These are phyloP conservation scores for Sialis lutaria DNA, from an alignment of 2,888 invertebrate genomes.

Conservation along the genomic window DNA sequence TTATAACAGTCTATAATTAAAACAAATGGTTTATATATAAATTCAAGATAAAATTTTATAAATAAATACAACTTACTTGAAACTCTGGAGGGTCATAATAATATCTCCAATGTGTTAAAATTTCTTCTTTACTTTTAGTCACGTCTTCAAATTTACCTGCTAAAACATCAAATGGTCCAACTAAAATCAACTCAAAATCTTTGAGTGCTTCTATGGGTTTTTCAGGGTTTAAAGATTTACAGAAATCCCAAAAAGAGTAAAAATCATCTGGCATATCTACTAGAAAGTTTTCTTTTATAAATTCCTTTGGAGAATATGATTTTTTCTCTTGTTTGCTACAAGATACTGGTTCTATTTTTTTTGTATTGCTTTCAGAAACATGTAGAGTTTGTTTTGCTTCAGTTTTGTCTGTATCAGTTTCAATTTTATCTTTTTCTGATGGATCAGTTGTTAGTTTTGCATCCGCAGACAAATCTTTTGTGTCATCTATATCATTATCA, in stretches of 20 bases:
- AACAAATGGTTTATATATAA: constrained; percentile 2
- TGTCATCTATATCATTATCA: too few relatives aligned
- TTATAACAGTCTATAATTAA: constrained; percentile 45
- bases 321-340: neutral
- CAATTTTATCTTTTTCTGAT: constrained; percentile 1
- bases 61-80: constrained; percentile 34
- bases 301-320: constrained; percentile 23
- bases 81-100: constrained; percentile 92
- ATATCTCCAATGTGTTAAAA: constrained; percentile 71
- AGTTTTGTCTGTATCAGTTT: constrained; percentile 1
- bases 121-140: constrained; percentile 36
- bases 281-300: constrained; percentile 57
- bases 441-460: neutral
- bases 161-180: constrained; percentile 79
- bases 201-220: constrained; percentile 45
- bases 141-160: constrained; percentile 36
- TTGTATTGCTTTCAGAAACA: neutral
- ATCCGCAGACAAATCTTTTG: too few relatives aligned
- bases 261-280: constrained; percentile 84
- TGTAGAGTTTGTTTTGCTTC: constrained; percentile 1
- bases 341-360: neutral
- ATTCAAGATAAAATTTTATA: neutral
- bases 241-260: constrained; percentile 66
- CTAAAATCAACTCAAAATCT: constrained; percentile 48
- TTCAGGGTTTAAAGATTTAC: constrained; percentile 33